Evolutionary conservation across 2,888 invertebrate species (phyloP), one percentile per base, ranked within the genome.

Genomic region (Synanthedon tipuliformis): DNA sequence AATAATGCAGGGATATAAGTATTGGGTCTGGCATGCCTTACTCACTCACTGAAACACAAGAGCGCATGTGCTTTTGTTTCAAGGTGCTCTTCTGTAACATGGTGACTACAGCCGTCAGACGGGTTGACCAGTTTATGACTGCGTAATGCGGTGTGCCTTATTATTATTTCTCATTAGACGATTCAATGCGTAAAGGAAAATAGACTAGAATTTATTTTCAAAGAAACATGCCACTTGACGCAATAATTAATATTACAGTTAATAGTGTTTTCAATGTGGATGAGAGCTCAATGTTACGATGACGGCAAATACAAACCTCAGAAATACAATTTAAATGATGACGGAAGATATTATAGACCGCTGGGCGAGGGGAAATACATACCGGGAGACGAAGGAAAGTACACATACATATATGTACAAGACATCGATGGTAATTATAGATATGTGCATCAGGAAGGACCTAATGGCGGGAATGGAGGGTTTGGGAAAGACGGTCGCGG

Each of bases 381-480:
- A 16, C 89, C 86, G 0, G 83, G 89, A 1, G 80, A 89, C 48
- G 88, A 89, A 57, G 90, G 90, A 10, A 81, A 73, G 61, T 90
- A 90, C 61, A 78, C 75, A 0, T 89, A 89, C 51, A 76, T 86
- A 41, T 81, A 81, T 48, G 63, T 70, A 49, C 75, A 77, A 56
- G 73, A 73, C 1, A 76, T 72, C 52, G 87, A 88, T n/a, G 84
- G 83, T n/a, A 78, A 84, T 50, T 89, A 88, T 12, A 78, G 87
- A 55, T 89, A 89, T 59, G 75, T 85, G 0, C 89, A 89, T 58
- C 68, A 78, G 23, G 81, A 72, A 0, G 75, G 79, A 3, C 82
- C 82, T 1, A 57, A 72, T 48, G 78, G 78, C 23, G 75, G 72
- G 8, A 64, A 68, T 52, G 78, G 79, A 11, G 71, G 74, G 0